A percentile compares a stretch with the other conserved stretches of the same genome.
phyloP scores from a whole-genome alignment of 2,113 vertebrate genomes.

The Pseudorhombus dupliciocellatus region DNA sequence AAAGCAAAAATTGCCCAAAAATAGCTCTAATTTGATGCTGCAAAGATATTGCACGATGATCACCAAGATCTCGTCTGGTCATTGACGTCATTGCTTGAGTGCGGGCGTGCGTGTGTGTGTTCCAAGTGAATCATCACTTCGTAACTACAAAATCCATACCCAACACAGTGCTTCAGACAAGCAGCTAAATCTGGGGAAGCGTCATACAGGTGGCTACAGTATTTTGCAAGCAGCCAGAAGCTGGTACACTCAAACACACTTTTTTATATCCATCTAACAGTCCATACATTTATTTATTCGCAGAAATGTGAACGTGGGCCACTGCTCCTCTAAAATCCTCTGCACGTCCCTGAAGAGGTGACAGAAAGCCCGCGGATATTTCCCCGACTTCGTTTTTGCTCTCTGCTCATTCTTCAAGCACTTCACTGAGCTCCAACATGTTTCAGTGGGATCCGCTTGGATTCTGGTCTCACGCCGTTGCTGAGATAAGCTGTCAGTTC shows the following conservation, averaged over 20 bases:
- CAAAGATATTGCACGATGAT: neutral
- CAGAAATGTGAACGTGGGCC: neutral
- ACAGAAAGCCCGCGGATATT: conserved; percentile 39
- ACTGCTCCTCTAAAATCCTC: neutral
- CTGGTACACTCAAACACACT: neutral
- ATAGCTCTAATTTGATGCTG: neutral
- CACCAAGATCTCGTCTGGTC: neutral
- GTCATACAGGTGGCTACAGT: neutral
- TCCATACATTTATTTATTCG: neutral
- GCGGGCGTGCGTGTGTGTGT: neutral
- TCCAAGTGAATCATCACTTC: neutral
- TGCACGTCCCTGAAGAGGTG: conserved; percentile 2
- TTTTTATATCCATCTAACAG: neutral
- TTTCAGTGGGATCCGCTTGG: conserved; percentile 65
- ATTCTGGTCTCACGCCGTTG: conserved; percentile 54
- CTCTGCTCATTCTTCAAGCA: conserved; percentile 41
- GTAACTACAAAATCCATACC: neutral
- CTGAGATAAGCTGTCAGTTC: conserved; percentile 69
- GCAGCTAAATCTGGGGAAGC: neutral
- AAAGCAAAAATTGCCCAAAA: neutral
- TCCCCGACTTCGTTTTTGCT: conserved; percentile 41
- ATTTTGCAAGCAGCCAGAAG: neutral
- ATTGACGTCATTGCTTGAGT: neutral
- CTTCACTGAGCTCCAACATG: conserved; percentile 50
- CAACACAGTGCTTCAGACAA: neutral